A percentile compares a stretch with the other conserved stretches of the same genome.
phyloP scores from a whole-genome alignment of 2,113 vertebrate species.

The Rutilus rutilus region DNA sequence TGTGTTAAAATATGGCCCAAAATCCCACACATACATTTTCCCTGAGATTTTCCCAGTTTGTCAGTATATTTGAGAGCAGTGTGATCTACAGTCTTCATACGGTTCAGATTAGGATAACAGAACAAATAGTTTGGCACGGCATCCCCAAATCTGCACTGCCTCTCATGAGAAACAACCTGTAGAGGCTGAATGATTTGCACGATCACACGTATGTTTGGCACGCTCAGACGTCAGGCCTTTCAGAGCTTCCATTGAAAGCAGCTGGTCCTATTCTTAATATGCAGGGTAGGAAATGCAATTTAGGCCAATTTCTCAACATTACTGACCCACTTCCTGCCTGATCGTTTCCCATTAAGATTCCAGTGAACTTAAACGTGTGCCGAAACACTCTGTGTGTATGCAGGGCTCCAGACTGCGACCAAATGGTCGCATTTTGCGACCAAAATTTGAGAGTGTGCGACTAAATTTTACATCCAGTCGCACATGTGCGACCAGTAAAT shows the following conservation, averaged over 20 bases:
- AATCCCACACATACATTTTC: neutral
- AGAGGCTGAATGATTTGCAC: slow-evolving; percentile 1
- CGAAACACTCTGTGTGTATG: neutral
- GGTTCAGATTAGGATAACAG: slow-evolving; percentile 23
- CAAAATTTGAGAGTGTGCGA: too few relatives aligned
- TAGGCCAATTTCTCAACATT: slow-evolving; percentile 39
- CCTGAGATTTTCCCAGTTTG: neutral
- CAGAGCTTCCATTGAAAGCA: slow-evolving; percentile 57
- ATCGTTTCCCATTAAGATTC: slow-evolving; percentile 37
- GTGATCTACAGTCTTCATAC: slow-evolving; percentile 38
- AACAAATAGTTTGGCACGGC: slow-evolving; percentile 18
- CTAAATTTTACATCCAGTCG: too few relatives aligned
- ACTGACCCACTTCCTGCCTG: slow-evolving; percentile 39
- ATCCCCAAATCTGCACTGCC: slow-evolving; percentile 1
- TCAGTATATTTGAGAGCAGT: slow-evolving; percentile 1
- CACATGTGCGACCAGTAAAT: too few relatives aligned
- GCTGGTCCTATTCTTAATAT: slow-evolving; percentile 43
- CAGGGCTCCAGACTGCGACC: too few relatives aligned
- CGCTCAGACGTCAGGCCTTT: neutral
- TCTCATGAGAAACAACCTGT: slow-evolving; percentile 35
- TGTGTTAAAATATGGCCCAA: neutral
- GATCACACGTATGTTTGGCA: slow-evolving; percentile 35
- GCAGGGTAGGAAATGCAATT: slow-evolving; percentile 49
- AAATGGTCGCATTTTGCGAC: too few relatives aligned
- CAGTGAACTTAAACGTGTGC: slow-evolving; percentile 33